A percentile compares a stretch with the other conserved stretches of the same genome.
Evolutionary conservation across 2,888 invertebrate genomes (phyloP).

Genomic region (Dendrolimus pini): DNA sequence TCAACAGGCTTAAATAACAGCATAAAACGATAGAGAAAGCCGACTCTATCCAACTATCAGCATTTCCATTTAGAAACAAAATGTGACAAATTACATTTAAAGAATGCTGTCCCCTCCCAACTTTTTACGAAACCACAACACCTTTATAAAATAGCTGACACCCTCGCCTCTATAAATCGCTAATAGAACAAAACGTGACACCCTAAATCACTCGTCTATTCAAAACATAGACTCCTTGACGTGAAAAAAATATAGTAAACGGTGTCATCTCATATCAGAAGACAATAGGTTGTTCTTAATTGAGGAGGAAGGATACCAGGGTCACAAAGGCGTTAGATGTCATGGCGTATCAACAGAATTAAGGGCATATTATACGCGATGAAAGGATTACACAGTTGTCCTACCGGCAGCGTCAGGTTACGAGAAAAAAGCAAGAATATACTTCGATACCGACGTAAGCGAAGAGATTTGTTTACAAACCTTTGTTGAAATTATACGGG

Average conservation of each 20-base stretch:
- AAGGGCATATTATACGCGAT: constrained; percentile 68
- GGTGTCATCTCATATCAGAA: constrained; percentile 64
- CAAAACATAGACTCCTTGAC: constrained; percentile 55
- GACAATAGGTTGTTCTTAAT: constrained; percentile 63
- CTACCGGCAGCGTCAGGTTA: constrained; percentile 30
- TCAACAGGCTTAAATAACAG: constrained; percentile 1
- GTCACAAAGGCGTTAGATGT: constrained; percentile 68
- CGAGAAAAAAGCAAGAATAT: constrained; percentile 26
- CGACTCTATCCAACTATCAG: too few relatives aligned
- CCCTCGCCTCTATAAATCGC: constrained; percentile 55
- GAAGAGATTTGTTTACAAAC: constrained; percentile 27
- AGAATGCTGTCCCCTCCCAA: too few relatives aligned
- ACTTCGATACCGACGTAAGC: constrained; percentile 15
- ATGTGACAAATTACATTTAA: too few relatives aligned
- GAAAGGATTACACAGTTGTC: constrained; percentile 76
- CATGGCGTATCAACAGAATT: constrained; percentile 73
- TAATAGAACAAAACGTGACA: constrained; percentile 53
- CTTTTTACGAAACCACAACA: constrained; percentile 35
- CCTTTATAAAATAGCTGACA: constrained; percentile 36
- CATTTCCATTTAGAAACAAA: too few relatives aligned
- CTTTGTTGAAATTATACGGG: not conserved
- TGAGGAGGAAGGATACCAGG: constrained; percentile 53
- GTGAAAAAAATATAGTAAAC: constrained; percentile 32
- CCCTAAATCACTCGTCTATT: constrained; percentile 68
- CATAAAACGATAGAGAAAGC: not conserved